Evolutionary conservation across 2,888 invertebrate species (phyloP).

Genomic region (Acleris holmiana): DNA sequence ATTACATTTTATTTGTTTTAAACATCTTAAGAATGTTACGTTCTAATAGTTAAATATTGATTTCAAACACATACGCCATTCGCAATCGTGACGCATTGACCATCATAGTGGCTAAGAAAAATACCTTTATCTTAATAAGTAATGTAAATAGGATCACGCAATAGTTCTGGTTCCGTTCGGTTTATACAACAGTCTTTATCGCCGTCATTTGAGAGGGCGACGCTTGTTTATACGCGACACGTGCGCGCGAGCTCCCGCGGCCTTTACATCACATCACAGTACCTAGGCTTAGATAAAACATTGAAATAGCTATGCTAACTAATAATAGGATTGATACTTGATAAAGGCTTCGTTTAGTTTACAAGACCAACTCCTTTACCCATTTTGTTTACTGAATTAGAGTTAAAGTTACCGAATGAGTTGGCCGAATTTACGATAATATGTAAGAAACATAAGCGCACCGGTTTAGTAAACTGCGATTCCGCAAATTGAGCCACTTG

Average conservation of each 20-base stretch:
- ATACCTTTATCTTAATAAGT: slow-evolving; percentile 21
- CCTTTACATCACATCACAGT: too few species aligned
- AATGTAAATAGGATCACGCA: slow-evolving; percentile 10
- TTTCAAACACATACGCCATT: not conserved
- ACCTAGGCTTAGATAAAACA: not conserved
- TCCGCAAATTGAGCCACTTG: too few species aligned
- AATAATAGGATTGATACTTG: too few species aligned
- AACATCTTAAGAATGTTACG: not conserved
- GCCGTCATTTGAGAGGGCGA: not conserved
- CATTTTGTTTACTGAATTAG: too few species aligned
- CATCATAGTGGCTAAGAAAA: slow-evolving; percentile 12
- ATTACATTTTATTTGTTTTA: not conserved
- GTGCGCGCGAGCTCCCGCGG: not conserved
- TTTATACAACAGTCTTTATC: slow-evolving; percentile 20
- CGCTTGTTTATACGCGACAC: slow-evolving; percentile 1
- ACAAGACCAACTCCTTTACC: too few species aligned
- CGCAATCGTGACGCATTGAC: slow-evolving; percentile 6
- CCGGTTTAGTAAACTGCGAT: too few species aligned
- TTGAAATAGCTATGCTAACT: too few species aligned
- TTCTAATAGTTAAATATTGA: not conserved
- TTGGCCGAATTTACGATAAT: too few species aligned
- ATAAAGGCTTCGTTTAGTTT: too few species aligned
- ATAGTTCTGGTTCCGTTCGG: slow-evolving; percentile 6
- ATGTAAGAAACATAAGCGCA: too few species aligned
- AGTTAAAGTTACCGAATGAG: too few species aligned